Percentiles rank a stretch among this genome's conserved stretches.
These are phyloP conservation scores for Bombycilla garrulus DNA, from an alignment of 2,113 vertebrate species.

Conservation along the genomic window DNA sequence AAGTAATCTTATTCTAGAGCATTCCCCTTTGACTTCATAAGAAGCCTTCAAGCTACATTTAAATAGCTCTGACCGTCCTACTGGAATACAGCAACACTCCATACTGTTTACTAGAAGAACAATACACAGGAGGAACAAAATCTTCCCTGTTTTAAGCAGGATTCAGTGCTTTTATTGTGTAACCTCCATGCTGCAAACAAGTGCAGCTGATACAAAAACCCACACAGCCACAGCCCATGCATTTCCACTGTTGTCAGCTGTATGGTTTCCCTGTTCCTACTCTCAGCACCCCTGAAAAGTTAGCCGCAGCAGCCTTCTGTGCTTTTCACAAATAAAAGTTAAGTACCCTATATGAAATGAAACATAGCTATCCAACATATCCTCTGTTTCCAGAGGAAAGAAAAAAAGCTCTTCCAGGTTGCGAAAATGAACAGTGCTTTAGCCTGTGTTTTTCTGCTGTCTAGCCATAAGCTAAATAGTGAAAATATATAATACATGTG, in stretches of 20 bases:
- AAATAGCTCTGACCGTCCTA: background rate
- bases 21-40: background rate
- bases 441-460: background rate
- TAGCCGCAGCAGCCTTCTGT: background rate
- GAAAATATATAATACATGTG: background rate
- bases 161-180: background rate
- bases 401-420: background rate
- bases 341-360: background rate
- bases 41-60: background rate
- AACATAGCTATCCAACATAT: background rate
- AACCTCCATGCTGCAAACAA: background rate
- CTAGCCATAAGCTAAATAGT: background rate
- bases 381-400: background rate
- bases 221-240: too few relatives aligned
- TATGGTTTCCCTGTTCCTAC: background rate
- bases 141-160: background rate
- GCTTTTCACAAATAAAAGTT: background rate
- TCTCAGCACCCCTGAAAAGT: background rate
- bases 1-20: background rate
- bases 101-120: background rate
- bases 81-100: background rate
- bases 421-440: background rate
- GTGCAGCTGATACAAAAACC: background rate
- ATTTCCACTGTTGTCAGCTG: background rate
- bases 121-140: background rate